These are phyloP conservation scores for Enteromius paludinosus DNA, from an alignment of 2,797 vertebrate genomes.

Conservation along the genomic window DNA sequence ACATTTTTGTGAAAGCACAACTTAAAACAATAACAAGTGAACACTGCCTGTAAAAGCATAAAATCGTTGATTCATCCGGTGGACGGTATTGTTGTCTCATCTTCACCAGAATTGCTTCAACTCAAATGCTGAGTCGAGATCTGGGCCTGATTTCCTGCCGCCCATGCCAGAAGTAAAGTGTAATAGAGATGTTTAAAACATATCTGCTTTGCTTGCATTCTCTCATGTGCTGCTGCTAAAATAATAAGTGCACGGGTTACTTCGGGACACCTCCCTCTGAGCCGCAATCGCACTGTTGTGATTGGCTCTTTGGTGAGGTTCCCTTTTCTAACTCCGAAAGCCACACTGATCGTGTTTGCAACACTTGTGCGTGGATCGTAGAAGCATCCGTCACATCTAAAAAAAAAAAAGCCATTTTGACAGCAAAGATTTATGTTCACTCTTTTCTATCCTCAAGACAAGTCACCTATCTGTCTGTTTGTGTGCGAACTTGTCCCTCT, in stretches of 20 bases:
- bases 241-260: slow-evolving; percentile 79
- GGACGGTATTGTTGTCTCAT: slow-evolving; percentile 33
- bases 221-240: slow-evolving; percentile 76
- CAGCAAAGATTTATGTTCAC: slow-evolving; percentile 3
- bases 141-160: slow-evolving; percentile 62
- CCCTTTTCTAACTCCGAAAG: slow-evolving; percentile 59
- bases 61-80: slow-evolving; percentile 18
- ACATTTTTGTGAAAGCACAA: neutral
- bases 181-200: slow-evolving; percentile 76
- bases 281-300: slow-evolving; percentile 74
- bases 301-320: slow-evolving; percentile 70
- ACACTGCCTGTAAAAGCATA: neutral
- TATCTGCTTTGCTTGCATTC: slow-evolving; percentile 76
- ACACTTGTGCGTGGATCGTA: neutral
- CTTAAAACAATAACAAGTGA: neutral
- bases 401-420: slow-evolving; percentile 4
- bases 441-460: slow-evolving; percentile 9
- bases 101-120: slow-evolving; percentile 41
- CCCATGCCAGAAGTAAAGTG: slow-evolving; percentile 67
- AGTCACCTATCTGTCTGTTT: slow-evolving; percentile 7
- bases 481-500: neutral
- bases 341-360: slow-evolving; percentile 20
- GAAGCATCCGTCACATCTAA: neutral
- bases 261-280: slow-evolving; percentile 73
- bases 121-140: slow-evolving; percentile 49